Evolutionary conservation across 1,140 invertebrate species (phyloP), one percentile per base, ranked within the genome.

Genomic region (Anadara kagoshimensis): DNA sequence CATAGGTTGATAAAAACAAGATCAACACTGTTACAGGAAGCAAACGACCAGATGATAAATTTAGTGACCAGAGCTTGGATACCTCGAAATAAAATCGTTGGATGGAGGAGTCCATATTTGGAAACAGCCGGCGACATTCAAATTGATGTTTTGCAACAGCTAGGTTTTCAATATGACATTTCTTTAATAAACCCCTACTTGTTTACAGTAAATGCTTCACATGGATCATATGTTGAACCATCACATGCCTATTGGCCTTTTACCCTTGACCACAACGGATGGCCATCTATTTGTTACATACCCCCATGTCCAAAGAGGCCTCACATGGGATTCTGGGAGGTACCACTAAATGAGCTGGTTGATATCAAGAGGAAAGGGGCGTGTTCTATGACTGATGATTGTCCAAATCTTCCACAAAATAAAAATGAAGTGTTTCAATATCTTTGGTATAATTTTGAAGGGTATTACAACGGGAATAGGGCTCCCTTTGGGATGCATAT

Each of bases 401-500:
- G 77, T 59, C 61, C 45, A 7, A 54, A 20, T 20, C 63, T 64
- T 29, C 75, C 73, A 0, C 62, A 53, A 7, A 66, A 67, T 24
- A 61, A 49, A 24, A 45, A 80, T 26, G 66, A 83, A 57, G 81
- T 80, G 12, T 57, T 67, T 12, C 56, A 79, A 0, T 83, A 73
- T 68, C 62, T 85, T 7, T 69, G 73, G 69, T 41, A 80, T 11
- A 85, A 85, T 65, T 85, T 85, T 71, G 67, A 76, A 41, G 36
- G 51, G 24, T 66, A 81, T 56, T 83, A 83, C 47, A 72, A 69
- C 45, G 59, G 49, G 44, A 81, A 81, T 51, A 76, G 59, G 24
- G 75, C 78, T 0, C 83, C 83, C 1, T 81, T 81, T 62, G 81
- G 80, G 14, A 70, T 84, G 26, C 73, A 79, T 47, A 56, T 84